Percentiles rank a stretch among this genome's conserved stretches.
These are phyloP conservation scores for Leptobrachium leishanense DNA, from an alignment of 2,113 vertebrate species.

Conservation along the genomic window DNA sequence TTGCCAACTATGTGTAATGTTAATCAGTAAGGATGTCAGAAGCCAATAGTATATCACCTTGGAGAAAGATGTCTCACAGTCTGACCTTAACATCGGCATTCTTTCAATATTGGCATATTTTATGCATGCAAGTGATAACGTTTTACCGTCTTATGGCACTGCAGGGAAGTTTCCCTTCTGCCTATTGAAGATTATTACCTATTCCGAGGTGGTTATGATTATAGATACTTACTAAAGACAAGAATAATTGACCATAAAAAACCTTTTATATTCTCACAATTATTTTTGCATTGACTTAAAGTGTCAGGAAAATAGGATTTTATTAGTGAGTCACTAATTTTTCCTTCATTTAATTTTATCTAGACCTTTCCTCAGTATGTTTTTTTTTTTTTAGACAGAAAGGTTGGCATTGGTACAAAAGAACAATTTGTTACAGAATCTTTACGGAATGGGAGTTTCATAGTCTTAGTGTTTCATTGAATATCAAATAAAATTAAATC, in stretches of 20 bases:
- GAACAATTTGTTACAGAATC: conserved; percentile 62
- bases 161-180: conserved; percentile 66
- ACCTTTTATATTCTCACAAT: conserved; percentile 78
- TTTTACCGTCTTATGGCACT: conserved; percentile 70
- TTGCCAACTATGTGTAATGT: conserved; percentile 68
- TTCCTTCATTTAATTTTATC: conserved; percentile 63
- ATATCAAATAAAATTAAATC: conserved; percentile 64
- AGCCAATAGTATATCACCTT: conserved; percentile 60
- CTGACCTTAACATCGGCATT: conserved; percentile 68
- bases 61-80: conserved; percentile 55
- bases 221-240: conserved; percentile 77
- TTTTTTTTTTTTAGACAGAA: conserved; percentile 55
- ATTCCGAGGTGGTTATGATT: conserved; percentile 68
- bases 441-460: conserved; percentile 53
- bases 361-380: conserved; percentile 52
- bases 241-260: conserved; percentile 82
- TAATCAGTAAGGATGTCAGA: conserved; percentile 70
- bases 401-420: conserved; percentile 59
- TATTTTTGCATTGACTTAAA: conserved; percentile 83
- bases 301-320: conserved; percentile 71
- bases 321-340: conserved; percentile 70
- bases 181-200: conserved; percentile 69
- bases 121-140: conserved; percentile 68
- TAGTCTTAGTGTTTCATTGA: conserved; percentile 56
- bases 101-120: conserved; percentile 74